A percentile compares a stretch with the other conserved stretches of the same genome.
phyloP scores from a whole-genome alignment of 1,140 invertebrate species.

The Pachyrhynchus sulphureomaculatus region DNA sequence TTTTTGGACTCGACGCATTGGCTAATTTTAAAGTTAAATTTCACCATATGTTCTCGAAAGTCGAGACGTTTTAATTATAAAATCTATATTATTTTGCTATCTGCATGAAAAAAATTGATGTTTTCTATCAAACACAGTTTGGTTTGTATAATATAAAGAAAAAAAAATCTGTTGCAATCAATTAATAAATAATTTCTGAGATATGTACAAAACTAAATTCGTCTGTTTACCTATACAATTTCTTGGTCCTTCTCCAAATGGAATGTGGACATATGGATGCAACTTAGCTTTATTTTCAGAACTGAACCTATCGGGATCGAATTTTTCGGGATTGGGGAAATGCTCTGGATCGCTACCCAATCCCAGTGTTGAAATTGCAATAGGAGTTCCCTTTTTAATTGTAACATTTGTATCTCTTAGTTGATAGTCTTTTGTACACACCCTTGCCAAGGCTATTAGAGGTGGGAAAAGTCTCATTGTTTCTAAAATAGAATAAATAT shows the following conservation, averaged over 20 bases:
- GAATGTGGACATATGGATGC: constrained; percentile 53
- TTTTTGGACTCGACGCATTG: too few relatives aligned
- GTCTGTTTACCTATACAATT: constrained; percentile 57
- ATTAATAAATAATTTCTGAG: too few relatives aligned
- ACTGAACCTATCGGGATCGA: constrained; percentile 62
- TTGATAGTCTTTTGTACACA: constrained; percentile 58
- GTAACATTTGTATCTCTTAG: constrained; percentile 58
- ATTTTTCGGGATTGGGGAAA: constrained; percentile 61
- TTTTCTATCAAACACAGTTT: too few relatives aligned
- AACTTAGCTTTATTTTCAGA: constrained; percentile 44
- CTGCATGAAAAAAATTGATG: too few relatives aligned
- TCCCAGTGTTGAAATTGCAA: constrained; percentile 61
- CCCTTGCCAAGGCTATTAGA: constrained; percentile 57
- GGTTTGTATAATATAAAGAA: too few relatives aligned
- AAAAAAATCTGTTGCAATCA: too few relatives aligned
- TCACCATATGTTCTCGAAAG: too few relatives aligned
- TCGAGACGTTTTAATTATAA: too few relatives aligned
- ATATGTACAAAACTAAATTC: too few relatives aligned
- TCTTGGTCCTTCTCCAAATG: constrained; percentile 61
- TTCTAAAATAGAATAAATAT: constrained; percentile 53
- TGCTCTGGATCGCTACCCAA: constrained; percentile 62
- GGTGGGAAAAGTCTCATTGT: constrained; percentile 66
- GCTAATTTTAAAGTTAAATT: too few relatives aligned
- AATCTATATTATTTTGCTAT: too few relatives aligned
- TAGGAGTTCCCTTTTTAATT: constrained; percentile 60